These are phyloP conservation scores for Notolepis coatsorum DNA, from an alignment of 2,797 vertebrate genomes.

Conservation along the genomic window DNA sequence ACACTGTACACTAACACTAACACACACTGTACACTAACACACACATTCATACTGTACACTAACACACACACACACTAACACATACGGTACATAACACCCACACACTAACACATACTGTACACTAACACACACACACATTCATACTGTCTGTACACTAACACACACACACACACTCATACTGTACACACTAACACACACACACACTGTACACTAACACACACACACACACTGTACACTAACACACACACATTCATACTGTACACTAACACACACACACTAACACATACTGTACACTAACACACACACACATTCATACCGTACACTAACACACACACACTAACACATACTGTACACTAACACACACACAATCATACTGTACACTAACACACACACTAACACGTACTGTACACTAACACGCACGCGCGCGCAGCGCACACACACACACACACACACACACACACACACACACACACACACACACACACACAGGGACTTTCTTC, in stretches of 20 bases:
- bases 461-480: conserved; percentile 4
- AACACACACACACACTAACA: not conserved
- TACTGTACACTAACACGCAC: not conserved
- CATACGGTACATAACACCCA: not conserved
- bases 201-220: too few relatives aligned
- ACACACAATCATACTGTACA: not conserved
- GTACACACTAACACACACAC: too few relatives aligned
- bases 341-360: too few relatives aligned
- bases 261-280: too few relatives aligned
- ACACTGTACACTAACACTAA: not conserved
- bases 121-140: not conserved
- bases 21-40: not conserved
- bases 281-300: too few relatives aligned
- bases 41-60: not conserved
- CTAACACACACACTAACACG: not conserved
- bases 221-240: too few relatives aligned
- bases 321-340: too few relatives aligned
- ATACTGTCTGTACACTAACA: too few relatives aligned
- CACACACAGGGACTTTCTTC: not conserved
- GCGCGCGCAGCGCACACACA: too few relatives aligned
- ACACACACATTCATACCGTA: too few relatives aligned
- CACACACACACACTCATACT: too few relatives aligned
- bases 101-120: not conserved
- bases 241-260: too few relatives aligned
- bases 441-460: not conserved